Evolutionary conservation across 2,888 invertebrate species (phyloP).

Genomic region (Tipula unca): DNA sequence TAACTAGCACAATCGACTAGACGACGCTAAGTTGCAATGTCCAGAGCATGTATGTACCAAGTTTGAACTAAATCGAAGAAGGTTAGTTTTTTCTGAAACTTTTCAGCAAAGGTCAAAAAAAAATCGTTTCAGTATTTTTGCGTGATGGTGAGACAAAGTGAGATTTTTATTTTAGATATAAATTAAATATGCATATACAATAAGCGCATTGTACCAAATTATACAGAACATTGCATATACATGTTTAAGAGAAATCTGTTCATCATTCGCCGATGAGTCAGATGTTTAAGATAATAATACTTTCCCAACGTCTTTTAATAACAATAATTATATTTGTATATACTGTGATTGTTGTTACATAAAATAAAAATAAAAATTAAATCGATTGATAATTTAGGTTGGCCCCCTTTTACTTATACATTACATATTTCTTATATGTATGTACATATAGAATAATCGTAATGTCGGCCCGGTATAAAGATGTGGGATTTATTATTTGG

Average conservation of each 20-base stretch:
- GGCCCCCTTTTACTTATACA: not conserved
- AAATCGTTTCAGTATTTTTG: too few relatives aligned
- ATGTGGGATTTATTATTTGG: not conserved
- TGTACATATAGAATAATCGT: not conserved
- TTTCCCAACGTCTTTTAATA: not conserved
- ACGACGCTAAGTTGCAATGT: too few relatives aligned
- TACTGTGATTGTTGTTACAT: not conserved
- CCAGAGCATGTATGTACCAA: too few relatives aligned
- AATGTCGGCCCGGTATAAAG: not conserved
- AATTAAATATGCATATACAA: too few relatives aligned
- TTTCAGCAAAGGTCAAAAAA: too few relatives aligned
- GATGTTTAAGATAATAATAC: not conserved
- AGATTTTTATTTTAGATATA: too few relatives aligned
- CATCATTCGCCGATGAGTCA: not conserved
- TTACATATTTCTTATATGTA: not conserved
- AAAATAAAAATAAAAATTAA: not conserved
- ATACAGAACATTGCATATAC: not conserved
- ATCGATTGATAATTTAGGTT: not conserved
- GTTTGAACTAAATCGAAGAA: too few relatives aligned
- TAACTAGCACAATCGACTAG: too few relatives aligned
- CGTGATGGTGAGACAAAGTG: too few relatives aligned
- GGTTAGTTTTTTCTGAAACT: too few relatives aligned
- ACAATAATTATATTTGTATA: not conserved
- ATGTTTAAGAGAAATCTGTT: not conserved
- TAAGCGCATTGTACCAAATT: not conserved